These are phyloP conservation scores for Corella eumyota DNA, from an alignment of 23 tunicate genomes.

Conservation along the genomic window DNA sequence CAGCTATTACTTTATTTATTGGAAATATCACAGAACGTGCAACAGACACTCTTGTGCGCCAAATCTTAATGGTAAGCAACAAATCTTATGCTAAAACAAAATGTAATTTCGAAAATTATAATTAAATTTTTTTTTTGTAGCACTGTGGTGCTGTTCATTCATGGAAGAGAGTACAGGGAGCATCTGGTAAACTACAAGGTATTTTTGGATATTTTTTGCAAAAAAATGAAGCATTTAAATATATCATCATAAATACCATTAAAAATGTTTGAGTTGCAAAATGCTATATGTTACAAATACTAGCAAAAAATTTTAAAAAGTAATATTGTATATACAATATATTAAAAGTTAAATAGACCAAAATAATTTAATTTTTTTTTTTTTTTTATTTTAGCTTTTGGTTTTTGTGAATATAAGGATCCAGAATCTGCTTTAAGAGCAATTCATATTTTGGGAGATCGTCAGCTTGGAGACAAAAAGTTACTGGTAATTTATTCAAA, in stretches of 20 bases:
- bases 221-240: no score
- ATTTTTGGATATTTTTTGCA: no score
- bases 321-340: not conserved
- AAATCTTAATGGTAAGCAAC: slow-evolving; percentile 66
- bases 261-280: no score
- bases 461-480: slow-evolving; percentile 65
- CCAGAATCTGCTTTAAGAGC: slow-evolving; percentile 95
- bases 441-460: slow-evolving; percentile 67
- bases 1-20: slow-evolving; percentile 91
- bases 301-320: not conserved
- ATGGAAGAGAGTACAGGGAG: slow-evolving; percentile 99
- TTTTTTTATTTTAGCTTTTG: slow-evolving; percentile 66
- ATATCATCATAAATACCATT: no score
- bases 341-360: no score
- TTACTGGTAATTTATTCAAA: slow-evolving; percentile 34
- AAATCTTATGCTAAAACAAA: not conserved
- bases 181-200: slow-evolving; percentile 83
- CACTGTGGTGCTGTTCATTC: slow-evolving; percentile 81
- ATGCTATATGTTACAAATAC: no score
- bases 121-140: slow-evolving; percentile 2
- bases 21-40: slow-evolving; percentile 97
- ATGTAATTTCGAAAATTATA: no score
- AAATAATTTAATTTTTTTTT: no score
- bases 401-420: slow-evolving; percentile 94
- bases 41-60: slow-evolving; percentile 83